Evolutionary conservation across 1,140 invertebrate species (phyloP), one percentile per base, ranked within the genome.

Genomic region (Parapsyche elsis): DNA sequence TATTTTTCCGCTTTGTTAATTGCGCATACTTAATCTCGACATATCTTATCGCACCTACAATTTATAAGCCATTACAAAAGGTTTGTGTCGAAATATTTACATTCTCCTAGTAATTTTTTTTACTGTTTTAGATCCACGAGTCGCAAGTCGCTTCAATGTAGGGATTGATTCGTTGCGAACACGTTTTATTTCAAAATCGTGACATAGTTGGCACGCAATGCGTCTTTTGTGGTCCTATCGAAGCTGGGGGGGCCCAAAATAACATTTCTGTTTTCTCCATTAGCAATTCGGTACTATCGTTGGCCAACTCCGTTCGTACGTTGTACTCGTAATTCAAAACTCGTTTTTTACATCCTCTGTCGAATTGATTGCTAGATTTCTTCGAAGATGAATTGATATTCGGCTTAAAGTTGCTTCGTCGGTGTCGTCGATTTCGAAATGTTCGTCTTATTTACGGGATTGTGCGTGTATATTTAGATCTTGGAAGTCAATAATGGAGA

Each of bases 211-310:
- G 64, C 21, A 67, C 24, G 21, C 24, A 67, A 67, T 30, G 64
- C 24, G 24, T 67, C 64, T 67, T 67, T 67, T 67, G 64, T 67
- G 49, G 16, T 53, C 12, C 49, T n/a, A 53, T 53, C 49, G 49
- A 14, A n/a, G 12, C 12, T n/a, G 49, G 49, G 49, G n/a, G 49
- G 49, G 12, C 49, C 16, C 49, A 16, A 53, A 53, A 53, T 21
- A 61, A 67, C 24, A 14, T 67, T 2, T 67, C 64, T 67, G 64
- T 67, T 67, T 67, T 67, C 24, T 67, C 64, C 21, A 67, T 67
- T 67, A 67, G 24, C 24, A 26, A 12, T 67, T 67, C 26, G 9
- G 23, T 26, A 53, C 30, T 38, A 38, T 38, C 30, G 30, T 38
- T 38, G 30, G 30, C 30, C 30, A 38, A 38, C 30, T 38, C 30